Evolutionary conservation across 2,888 invertebrate species (phyloP).

Genomic region (Sipha maydis): DNA sequence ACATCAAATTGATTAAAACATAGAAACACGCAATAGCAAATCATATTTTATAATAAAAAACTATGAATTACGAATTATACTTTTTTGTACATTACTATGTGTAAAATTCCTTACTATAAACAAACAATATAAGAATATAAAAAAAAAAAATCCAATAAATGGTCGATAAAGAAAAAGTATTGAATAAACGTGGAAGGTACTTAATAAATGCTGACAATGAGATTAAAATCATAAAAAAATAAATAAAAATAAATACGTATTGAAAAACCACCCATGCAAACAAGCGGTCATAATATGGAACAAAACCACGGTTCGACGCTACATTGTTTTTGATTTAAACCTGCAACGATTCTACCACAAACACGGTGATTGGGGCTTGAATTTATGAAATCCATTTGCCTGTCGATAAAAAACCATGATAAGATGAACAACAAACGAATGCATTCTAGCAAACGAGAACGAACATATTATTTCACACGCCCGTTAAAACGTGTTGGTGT

Average conservation of each 20-base stretch:
- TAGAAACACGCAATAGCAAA: not conserved
- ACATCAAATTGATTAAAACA: constrained; percentile 43
- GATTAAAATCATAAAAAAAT: too few relatives aligned
- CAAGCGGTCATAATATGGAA: not conserved
- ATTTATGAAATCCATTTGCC: not conserved
- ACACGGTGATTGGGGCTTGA: not conserved
- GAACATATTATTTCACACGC: constrained; percentile 23
- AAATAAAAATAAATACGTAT: not conserved
- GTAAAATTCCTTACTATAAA: too few relatives aligned
- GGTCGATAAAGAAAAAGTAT: too few relatives aligned
- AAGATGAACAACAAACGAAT: not conserved
- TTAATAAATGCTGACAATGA: too few relatives aligned
- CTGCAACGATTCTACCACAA: not conserved
- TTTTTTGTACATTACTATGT: too few relatives aligned
- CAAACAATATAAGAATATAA: too few relatives aligned
- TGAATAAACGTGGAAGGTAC: too few relatives aligned
- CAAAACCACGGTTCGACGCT: not conserved
- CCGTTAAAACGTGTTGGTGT: not conserved
- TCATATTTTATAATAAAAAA: not conserved
- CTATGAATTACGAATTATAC: too few relatives aligned
- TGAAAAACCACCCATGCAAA: not conserved
- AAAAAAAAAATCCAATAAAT: too few relatives aligned
- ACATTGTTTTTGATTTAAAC: too few relatives aligned
- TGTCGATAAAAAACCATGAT: not conserved
- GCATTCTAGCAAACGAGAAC: not conserved